Evolutionary conservation across 2,797 vertebrate species (phyloP), one percentile per base, ranked within the genome.

Genomic region (Gorsachius magnificus): DNA sequence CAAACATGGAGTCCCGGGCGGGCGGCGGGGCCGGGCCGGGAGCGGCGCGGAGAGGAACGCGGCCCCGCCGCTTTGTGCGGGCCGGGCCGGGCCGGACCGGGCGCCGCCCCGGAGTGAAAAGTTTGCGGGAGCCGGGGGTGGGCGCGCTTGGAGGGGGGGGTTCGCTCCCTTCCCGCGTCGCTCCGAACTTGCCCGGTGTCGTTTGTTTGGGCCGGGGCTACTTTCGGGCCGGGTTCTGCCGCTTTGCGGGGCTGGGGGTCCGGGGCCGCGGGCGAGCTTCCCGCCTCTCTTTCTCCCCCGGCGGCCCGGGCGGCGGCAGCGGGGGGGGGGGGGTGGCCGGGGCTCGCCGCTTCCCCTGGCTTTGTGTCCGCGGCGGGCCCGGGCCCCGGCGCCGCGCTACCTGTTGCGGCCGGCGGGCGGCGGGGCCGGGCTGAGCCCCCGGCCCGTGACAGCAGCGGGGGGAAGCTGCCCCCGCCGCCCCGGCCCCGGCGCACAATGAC

Each of bases 1-100:
- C 61, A 61, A 93, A 90, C 87, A 90, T 93, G 94, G 94, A 93
- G 94, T 76, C 93, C 75, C n/a, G 48, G 80, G 13, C 76, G 72
- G 82, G 48, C n/a, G 87, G 45, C 29, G 66, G 54, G 74, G 38
- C 38, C 22, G 56, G 57, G n/a, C 38, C 38, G 38, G 65, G 50
- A 28, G 74, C 17, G 21, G 74, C 22, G 75, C 56, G 43, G 72
- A 45, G 43, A 28, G 31, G 38, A 38, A 11, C 38, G 38, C 38
- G 38, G 38, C 38, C 38, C 38, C 38, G 38, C 38, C 38, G 38
- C 38, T 63, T 69, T 79, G 86, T 64, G 81, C 51, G 83, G 57
- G 38, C 38, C 38, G 38, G 38, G 38, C 38, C 11, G 38, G 38
- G 38, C 38, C 38, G 38, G 38, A 11, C 38, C 38, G 38, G 38